These are phyloP conservation scores for Aurelia aurita DNA, from an alignment of 30 jellyfish, hydroid and myxozoan genomes.

Conservation along the genomic window DNA sequence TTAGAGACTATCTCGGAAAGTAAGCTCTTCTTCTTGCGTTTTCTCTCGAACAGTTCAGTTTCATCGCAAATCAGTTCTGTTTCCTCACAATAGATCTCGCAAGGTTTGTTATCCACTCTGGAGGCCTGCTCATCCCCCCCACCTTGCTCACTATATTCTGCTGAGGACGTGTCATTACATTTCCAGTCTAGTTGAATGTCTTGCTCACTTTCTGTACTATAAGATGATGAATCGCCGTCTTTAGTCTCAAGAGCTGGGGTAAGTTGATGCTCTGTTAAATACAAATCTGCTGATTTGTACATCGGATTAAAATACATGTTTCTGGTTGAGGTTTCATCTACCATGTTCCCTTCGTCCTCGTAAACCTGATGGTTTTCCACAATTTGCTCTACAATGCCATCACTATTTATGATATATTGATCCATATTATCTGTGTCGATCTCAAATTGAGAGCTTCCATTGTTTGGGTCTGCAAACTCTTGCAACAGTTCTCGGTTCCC, in stretches of 20 bases:
- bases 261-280: background rate
- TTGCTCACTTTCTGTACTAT: conserved; percentile 11
- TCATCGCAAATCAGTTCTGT: conserved; percentile 31
- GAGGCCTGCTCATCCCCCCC: background rate
- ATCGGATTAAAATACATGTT: conserved; percentile 78
- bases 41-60: conserved; percentile 27
- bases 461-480: conserved; percentile 46
- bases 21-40: conserved; percentile 60
- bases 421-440: conserved; percentile 70
- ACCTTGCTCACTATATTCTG: background rate
- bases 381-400: conserved; percentile 40
- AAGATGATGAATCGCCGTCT: background rate
- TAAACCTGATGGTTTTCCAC: background rate
- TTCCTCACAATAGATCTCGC: conserved; percentile 42
- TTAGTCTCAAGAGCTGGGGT: background rate
- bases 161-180: conserved; percentile 10
- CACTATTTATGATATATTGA: conserved; percentile 24
- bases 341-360: conserved; percentile 16
- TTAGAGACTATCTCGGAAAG: conserved; percentile 69
- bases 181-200: conserved; percentile 19
- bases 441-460: conserved; percentile 29
- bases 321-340: background rate
- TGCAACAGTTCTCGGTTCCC: conserved; percentile 40
- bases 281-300: conserved; percentile 48
- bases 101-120: conserved; percentile 6